phyloP scores from a whole-genome alignment of 53 echinoderm and acorn worm genomes.

The Stichopus horrens region DNA sequence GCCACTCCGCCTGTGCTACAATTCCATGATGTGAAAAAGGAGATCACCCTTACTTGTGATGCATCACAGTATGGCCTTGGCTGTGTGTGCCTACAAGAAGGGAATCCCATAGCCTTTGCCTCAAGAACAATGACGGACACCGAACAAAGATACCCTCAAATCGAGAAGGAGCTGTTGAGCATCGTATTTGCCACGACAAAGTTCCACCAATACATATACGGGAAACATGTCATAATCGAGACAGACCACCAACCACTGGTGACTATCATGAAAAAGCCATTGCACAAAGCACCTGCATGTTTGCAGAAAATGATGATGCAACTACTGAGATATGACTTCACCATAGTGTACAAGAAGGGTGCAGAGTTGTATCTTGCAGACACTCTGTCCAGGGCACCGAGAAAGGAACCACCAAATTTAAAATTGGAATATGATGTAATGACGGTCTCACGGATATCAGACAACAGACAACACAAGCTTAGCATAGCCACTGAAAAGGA shows the following conservation, averaged over 20 bases:
- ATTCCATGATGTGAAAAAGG: slow-evolving; percentile 6
- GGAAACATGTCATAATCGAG: slow-evolving; percentile 29
- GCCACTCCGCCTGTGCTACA: not conserved
- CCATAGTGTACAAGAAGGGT: slow-evolving; percentile 53
- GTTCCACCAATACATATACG: slow-evolving; percentile 42
- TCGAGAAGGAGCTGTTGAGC: slow-evolving; percentile 32
- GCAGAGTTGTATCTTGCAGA: slow-evolving; percentile 43
- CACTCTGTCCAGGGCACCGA: not conserved
- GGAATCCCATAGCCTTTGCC: slow-evolving; percentile 33
- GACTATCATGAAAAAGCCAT: slow-evolving; percentile 46
- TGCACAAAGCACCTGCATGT: slow-evolving; percentile 48
- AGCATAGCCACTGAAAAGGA: too few species aligned
- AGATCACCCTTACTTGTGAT: slow-evolving; percentile 41
- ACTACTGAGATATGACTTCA: slow-evolving; percentile 50
- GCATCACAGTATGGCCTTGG: slow-evolving; percentile 35
- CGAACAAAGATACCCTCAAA: slow-evolving; percentile 17
- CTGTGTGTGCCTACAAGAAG: slow-evolving; percentile 45
- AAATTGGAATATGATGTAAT: too few species aligned
- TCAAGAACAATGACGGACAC: slow-evolving; percentile 26
- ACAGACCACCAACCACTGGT: slow-evolving; percentile 44
- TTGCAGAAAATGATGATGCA: slow-evolving; percentile 49
- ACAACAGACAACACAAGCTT: too few species aligned
- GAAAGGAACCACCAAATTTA: too few species aligned
- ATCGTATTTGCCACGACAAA: slow-evolving; percentile 28
- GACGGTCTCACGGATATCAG: too few species aligned